These are phyloP conservation scores for Protomyctophum bolini DNA, from an alignment of 2,113 vertebrate species.

Conservation along the genomic window DNA sequence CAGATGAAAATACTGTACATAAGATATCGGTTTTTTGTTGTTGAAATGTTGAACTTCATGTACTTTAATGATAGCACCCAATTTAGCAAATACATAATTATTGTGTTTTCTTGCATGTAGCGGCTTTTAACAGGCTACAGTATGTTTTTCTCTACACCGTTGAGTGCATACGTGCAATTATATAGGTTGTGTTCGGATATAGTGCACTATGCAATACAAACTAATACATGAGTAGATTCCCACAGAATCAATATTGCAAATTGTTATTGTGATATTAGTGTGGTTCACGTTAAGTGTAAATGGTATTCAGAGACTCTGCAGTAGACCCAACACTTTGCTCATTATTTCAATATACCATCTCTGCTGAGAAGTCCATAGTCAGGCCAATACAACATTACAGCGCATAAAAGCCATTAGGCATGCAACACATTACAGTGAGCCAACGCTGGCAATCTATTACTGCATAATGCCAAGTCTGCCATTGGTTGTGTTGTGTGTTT, in stretches of 20 bases:
- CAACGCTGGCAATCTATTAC: slow-evolving; percentile 17
- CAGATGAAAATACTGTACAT: too few relatives aligned
- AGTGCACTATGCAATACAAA: too few relatives aligned
- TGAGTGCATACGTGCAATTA: too few relatives aligned
- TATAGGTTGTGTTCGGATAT: too few relatives aligned
- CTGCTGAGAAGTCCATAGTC: background rate
- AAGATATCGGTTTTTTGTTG: too few relatives aligned
- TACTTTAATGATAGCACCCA: too few relatives aligned
- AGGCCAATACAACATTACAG: background rate
- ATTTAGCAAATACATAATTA: background rate
- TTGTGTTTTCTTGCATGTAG: background rate
- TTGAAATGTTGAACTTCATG: too few relatives aligned
- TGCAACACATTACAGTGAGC: background rate
- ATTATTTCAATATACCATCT: slow-evolving; percentile 17
- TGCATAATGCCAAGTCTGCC: slow-evolving; percentile 12
- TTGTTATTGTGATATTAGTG: too few relatives aligned
- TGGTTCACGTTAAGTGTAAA: slow-evolving; percentile 1
- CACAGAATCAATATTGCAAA: too few relatives aligned
- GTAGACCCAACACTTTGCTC: background rate
- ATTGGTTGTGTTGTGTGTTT: slow-evolving; percentile 19
- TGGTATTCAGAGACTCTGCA: background rate
- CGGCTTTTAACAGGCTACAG: background rate
- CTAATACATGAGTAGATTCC: too few relatives aligned
- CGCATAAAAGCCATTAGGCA: slow-evolving; percentile 33
- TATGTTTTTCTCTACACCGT: too few relatives aligned